These are phyloP conservation scores for Leucozona laternaria DNA, from an alignment of 2,888 invertebrate species.

Conservation along the genomic window DNA sequence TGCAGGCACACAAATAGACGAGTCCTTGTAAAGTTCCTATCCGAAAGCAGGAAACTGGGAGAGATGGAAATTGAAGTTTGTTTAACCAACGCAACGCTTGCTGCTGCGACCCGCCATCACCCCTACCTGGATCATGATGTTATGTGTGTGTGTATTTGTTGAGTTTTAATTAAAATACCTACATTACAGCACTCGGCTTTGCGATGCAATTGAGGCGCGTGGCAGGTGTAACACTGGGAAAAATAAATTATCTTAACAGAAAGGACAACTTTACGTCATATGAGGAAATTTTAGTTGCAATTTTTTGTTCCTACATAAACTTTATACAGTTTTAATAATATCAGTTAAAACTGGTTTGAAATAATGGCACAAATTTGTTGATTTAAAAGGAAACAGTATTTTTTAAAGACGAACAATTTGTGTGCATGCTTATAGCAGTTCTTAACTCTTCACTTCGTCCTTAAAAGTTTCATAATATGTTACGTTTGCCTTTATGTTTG, in stretches of 20 bases:
- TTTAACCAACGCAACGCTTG: neutral
- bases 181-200: slow-evolving; percentile 42
- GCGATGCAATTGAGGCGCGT: slow-evolving; percentile 67
- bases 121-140: slow-evolving; percentile 24
- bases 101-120: neutral
- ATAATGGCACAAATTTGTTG: neutral
- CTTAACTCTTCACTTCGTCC: too few species aligned
- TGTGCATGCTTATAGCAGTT: too few species aligned
- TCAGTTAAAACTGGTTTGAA: neutral
- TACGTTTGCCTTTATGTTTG: too few species aligned
- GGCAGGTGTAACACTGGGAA: slow-evolving; percentile 68
- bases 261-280: neutral
- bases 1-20: slow-evolving; percentile 20
- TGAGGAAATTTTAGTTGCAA: neutral
- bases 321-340: neutral
- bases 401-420: too few species aligned
- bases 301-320: neutral
- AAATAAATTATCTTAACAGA: slow-evolving; percentile 7
- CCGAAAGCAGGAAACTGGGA: slow-evolving; percentile 47
- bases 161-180: slow-evolving; percentile 70
- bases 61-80: slow-evolving; percentile 53
- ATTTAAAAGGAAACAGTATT: neutral
- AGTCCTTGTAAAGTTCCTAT: slow-evolving; percentile 50
- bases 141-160: slow-evolving; percentile 6
- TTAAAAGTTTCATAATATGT: too few species aligned